A percentile compares a stretch with the other conserved stretches of the same genome.
Conservation (phyloP, 2,113 vertebrate species). For the Dasyurus viverrinus region DNA sequence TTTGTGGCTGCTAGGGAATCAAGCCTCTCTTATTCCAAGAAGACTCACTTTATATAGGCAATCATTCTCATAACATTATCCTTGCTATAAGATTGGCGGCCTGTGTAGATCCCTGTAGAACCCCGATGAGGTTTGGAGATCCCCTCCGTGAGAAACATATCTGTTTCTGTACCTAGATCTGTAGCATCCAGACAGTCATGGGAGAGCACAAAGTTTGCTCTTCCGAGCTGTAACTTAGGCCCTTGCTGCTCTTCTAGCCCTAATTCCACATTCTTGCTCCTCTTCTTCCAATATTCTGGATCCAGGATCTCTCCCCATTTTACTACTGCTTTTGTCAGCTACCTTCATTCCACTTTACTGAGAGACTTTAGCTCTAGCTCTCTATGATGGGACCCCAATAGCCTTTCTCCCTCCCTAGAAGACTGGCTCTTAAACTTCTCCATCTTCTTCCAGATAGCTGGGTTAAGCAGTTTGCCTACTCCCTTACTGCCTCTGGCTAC, state of each 20-base stretch:
- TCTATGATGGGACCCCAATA: not conserved
- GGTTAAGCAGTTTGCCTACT: not conserved
- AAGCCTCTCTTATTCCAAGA: not conserved
- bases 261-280: not conserved
- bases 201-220: not conserved
- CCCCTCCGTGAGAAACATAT: not conserved
- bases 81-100: no score
- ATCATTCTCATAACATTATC: not conserved
- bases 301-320: not conserved
- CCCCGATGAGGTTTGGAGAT: not conserved
- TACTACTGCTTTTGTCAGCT: not conserved
- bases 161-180: not conserved
- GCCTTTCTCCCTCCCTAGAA: not conserved
- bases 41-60: not conserved
- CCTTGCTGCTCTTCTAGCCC: not conserved
- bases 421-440: not conserved
- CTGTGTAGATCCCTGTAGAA: no score
- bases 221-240: not conserved
- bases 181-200: not conserved
- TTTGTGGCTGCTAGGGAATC: not conserved
- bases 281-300: not conserved
- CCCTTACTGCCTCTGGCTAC: not conserved
- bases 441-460: not conserved
- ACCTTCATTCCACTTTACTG: not conserved
- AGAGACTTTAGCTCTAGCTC: not conserved